Conservation (phyloP, 2,888 invertebrate species). For the Bursaphelenchus okinawaensis region DNA sequence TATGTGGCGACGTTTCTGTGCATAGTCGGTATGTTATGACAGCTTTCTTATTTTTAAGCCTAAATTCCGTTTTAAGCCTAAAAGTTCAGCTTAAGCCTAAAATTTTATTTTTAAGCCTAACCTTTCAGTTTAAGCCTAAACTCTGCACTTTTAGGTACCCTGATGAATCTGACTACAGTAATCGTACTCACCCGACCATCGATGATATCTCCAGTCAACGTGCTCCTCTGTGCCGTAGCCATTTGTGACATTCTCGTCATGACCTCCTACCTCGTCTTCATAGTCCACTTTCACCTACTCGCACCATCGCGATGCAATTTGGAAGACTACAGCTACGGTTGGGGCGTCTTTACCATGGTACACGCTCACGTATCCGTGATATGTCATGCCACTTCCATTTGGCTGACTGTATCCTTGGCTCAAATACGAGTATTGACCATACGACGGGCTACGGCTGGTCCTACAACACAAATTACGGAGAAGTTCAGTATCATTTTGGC, state of each 20-base stretch:
- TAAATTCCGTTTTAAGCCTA: no score
- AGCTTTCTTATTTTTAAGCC: no score
- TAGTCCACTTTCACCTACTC: slow-evolving; percentile 47
- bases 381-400: slow-evolving; percentile 61
- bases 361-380: slow-evolving; percentile 61
- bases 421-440: slow-evolving; percentile 62
- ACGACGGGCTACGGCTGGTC: slow-evolving; percentile 47
- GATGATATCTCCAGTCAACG: slow-evolving; percentile 50
- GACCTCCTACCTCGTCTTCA: slow-evolving; percentile 46
- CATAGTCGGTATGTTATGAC: slow-evolving; percentile 35
- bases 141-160: slow-evolving; percentile 43
- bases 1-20: slow-evolving; percentile 49
- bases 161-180: slow-evolving; percentile 52
- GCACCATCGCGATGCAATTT: slow-evolving; percentile 44
- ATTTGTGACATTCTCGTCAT: slow-evolving; percentile 54
- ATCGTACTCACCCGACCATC: slow-evolving; percentile 50
- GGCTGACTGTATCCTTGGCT: slow-evolving; percentile 61
- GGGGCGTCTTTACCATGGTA: slow-evolving; percentile 60
- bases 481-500: slow-evolving; percentile 39
- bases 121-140: no score
- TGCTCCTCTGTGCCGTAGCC: slow-evolving; percentile 52
- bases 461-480: slow-evolving; percentile 34
- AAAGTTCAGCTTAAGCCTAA: no score
- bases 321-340: slow-evolving; percentile 55
- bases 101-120: no score